These are phyloP conservation scores for Tenualosa ilisha DNA, from an alignment of 2,797 vertebrate species.

Conservation along the genomic window DNA sequence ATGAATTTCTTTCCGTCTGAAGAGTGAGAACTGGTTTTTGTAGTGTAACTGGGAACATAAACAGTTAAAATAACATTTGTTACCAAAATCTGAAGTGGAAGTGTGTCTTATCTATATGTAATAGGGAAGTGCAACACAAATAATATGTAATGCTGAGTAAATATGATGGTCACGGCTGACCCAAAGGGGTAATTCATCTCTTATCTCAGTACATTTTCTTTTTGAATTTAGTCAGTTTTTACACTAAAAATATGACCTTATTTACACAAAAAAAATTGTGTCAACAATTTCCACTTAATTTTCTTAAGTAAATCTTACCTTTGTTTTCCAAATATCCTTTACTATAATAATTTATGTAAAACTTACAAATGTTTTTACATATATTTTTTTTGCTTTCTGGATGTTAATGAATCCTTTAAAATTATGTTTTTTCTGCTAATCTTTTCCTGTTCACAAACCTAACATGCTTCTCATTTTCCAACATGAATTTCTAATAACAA, in stretches of 20 bases:
- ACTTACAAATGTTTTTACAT: neutral
- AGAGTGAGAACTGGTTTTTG: no score
- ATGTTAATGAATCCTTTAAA: neutral
- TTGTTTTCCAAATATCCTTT: neutral
- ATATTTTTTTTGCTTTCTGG: neutral
- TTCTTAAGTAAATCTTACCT: neutral
- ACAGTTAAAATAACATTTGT: no score
- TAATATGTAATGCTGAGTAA: no score
- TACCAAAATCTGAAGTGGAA: no score
- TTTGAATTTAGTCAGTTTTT: no score
- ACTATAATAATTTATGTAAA: neutral
- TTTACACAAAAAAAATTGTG: slow-evolving; percentile 8
- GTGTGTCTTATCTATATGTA: no score
- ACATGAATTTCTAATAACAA: neutral
- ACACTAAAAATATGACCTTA: neutral
- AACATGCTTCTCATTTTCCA: neutral
- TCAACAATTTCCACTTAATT: neutral
- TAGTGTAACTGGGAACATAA: no score
- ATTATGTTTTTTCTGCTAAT: neutral
- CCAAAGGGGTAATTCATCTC: no score
- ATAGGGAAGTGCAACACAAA: no score
- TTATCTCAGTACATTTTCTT: no score
- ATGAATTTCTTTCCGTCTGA: slow-evolving; percentile 5
- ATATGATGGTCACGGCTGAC: no score
- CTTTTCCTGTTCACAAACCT: neutral